Evolutionary conservation across 1,140 invertebrate genomes (phyloP).

Genomic region (Archegozetes longisetosus): DNA sequence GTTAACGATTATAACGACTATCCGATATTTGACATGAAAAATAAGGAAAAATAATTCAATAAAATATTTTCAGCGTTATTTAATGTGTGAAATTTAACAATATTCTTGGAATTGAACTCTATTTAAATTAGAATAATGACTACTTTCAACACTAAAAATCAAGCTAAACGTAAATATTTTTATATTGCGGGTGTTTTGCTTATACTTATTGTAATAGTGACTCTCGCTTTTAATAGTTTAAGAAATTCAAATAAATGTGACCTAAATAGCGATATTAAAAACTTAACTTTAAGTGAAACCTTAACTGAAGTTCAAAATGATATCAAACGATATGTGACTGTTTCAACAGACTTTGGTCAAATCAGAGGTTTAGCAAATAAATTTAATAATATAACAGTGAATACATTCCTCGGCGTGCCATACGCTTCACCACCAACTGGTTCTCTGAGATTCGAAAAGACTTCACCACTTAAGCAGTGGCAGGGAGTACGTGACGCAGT

Average conservation of each 20-base stretch:
- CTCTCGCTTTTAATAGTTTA: background rate
- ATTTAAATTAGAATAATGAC: background rate
- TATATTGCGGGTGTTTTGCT: background rate
- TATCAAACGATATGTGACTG: background rate
- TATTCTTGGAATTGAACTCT: too few relatives aligned
- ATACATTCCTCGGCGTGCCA: constrained; percentile 27
- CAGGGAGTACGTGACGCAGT: constrained; percentile 47
- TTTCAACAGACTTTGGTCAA: background rate
- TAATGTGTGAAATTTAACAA: too few relatives aligned
- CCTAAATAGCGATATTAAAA: too few relatives aligned
- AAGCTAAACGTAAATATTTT: background rate
- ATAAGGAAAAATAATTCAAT: too few relatives aligned
- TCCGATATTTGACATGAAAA: too few relatives aligned
- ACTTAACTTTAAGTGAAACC: background rate
- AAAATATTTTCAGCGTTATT: too few relatives aligned
- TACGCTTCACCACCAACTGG: constrained; percentile 85
- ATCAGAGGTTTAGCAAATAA: background rate
- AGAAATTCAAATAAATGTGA: background rate
- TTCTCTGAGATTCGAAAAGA: constrained; percentile 83
- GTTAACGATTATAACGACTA: too few relatives aligned
- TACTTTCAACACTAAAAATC: background rate
- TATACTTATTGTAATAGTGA: background rate
- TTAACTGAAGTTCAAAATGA: background rate
- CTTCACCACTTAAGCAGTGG: constrained; percentile 63
- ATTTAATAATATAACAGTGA: background rate